Percentiles rank a stretch among this genome's conserved stretches.
These are phyloP conservation scores for Podotricha telesiphe DNA, from an alignment of 2,888 invertebrate species.

Conservation along the genomic window DNA sequence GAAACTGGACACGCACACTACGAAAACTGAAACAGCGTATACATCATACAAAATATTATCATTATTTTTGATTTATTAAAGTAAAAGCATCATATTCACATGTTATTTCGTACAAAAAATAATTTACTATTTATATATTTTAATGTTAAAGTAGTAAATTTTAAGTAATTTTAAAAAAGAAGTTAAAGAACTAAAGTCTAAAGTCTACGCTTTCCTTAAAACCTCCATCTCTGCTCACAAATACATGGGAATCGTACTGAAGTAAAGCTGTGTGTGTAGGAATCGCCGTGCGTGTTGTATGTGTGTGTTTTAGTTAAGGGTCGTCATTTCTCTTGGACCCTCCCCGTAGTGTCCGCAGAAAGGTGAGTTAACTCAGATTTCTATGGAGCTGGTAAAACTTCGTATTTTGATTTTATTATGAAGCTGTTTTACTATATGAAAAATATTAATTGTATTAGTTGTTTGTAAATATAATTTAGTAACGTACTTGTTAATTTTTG, in stretches of 20 bases:
- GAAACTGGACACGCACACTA: constrained; percentile 80
- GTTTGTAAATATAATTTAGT: too few species aligned
- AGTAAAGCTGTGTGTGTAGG: constrained; percentile 59
- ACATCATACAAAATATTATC: constrained; percentile 15
- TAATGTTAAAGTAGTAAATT: not conserved
- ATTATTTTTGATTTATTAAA: not conserved
- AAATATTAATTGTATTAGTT: too few species aligned
- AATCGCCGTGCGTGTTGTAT: constrained; percentile 67
- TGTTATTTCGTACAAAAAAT: not conserved
- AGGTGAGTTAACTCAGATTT: constrained; percentile 78
- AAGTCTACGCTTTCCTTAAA: constrained; percentile 34
- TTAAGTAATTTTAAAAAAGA: not conserved
- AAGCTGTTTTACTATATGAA: too few species aligned
- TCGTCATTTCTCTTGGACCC: constrained; percentile 85
- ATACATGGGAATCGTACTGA: constrained; percentile 51
- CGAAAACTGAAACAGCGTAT: constrained; percentile 48
- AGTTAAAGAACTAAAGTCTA: constrained; percentile 2
- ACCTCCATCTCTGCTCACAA: constrained; percentile 52
- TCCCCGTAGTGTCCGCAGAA: constrained; percentile 84
- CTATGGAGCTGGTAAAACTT: constrained; percentile 58
- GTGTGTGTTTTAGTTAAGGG: constrained; percentile 84
- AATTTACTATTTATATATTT: not conserved
- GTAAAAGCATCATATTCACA: not conserved
- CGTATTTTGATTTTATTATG: too few species aligned
- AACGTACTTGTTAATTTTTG: too few species aligned